These are phyloP conservation scores for Acrocephalus scirpaceus DNA, from an alignment of 2,797 vertebrate species.

Conservation along the genomic window DNA sequence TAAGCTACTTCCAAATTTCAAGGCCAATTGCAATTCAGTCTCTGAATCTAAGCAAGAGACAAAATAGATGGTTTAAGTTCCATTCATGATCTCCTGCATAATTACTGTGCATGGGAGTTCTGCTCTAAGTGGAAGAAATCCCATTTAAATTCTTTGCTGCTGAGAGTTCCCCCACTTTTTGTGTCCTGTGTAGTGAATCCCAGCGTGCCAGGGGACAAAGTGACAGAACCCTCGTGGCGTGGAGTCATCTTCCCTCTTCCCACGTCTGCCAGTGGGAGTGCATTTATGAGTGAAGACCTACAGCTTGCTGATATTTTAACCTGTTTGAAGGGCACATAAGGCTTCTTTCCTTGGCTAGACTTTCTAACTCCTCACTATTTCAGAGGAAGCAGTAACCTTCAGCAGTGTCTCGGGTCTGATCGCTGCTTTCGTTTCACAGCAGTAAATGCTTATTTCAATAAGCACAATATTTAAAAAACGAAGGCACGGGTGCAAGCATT, in stretches of 20 bases:
- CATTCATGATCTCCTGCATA: not conserved
- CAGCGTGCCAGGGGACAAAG: not conserved
- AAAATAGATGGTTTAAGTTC: not conserved
- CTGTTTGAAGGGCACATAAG: not conserved
- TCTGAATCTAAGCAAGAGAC: not conserved
- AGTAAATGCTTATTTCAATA: not conserved
- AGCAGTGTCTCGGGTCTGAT: not conserved
- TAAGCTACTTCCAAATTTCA: not conserved
- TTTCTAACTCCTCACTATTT: not conserved
- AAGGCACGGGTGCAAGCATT: not conserved
- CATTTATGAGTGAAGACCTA: not conserved
- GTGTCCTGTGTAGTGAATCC: fast-evolving
- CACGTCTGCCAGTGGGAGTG: no score
- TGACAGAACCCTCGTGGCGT: not conserved
- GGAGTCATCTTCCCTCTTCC: not conserved
- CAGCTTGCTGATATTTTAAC: not conserved
- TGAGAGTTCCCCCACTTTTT: not conserved
- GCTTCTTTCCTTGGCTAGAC: not conserved
- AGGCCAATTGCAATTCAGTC: not conserved
- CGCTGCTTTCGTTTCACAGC: not conserved
- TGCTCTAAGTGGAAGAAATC: not conserved
- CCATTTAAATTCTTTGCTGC: not conserved
- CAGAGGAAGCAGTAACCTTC: not conserved
- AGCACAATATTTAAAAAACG: not conserved
- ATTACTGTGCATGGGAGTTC: not conserved